phyloP scores from a whole-genome alignment of 1,140 invertebrate species.

The Phymastichus coffea region DNA sequence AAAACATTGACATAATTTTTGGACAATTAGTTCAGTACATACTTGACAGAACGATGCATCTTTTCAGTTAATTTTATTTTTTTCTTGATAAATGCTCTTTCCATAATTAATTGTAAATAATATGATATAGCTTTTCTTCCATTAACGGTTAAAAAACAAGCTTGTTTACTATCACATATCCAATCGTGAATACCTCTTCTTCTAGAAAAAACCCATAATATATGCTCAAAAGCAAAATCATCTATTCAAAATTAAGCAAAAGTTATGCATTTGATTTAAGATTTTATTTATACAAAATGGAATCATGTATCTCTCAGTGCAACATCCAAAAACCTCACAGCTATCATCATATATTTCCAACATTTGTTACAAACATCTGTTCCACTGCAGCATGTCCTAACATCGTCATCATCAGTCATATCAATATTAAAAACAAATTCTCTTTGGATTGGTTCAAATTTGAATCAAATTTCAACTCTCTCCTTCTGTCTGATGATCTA shows the following conservation, averaged over 20 bases:
- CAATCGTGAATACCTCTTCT: conserved; percentile 96
- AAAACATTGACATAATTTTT: no score
- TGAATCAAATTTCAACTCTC: no score
- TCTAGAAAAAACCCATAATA: conserved; percentile 97
- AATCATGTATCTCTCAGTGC: conserved; percentile 67
- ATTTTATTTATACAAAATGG: background rate
- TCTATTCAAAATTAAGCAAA: conserved; percentile 50
- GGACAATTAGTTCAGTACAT: conserved; percentile 30
- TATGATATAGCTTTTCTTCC: no score
- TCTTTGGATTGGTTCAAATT: no score
- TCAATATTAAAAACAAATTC: conserved; percentile 98
- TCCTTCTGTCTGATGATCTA: no score
- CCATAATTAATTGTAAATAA: conserved; percentile 80
- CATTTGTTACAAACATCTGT: conserved; percentile 86
- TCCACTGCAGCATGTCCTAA: conserved; percentile 82
- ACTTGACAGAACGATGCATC: conserved; percentile 78
- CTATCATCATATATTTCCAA: conserved; percentile 93
- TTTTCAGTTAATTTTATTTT: conserved; percentile 71
- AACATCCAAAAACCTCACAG: conserved; percentile 82
- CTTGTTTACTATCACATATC: conserved; percentile 74
- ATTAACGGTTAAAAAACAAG: conserved; percentile 73
- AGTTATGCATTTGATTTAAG: background rate
- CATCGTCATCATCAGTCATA: conserved; percentile 97
- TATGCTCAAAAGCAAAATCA: conserved; percentile 91
- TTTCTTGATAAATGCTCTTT: conserved; percentile 73